Evolutionary conservation across 2,113 vertebrate species (phyloP).

Genomic region (Atrichornis clamosus): DNA sequence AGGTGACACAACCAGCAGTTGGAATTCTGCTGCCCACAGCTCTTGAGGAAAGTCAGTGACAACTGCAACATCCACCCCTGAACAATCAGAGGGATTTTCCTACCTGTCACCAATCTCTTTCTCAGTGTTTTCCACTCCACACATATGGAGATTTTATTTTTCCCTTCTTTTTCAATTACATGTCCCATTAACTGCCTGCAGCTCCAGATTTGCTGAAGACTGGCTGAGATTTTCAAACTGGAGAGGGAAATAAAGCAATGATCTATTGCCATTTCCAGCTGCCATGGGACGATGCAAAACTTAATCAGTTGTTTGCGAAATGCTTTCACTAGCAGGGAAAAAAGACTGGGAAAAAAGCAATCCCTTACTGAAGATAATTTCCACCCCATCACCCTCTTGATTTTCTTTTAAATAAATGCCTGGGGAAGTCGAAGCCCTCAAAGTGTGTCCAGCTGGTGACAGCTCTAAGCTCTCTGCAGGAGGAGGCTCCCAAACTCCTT

Average conservation of each 20-base stretch:
- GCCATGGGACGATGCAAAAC: neutral
- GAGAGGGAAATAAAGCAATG: neutral
- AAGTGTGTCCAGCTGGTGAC: neutral
- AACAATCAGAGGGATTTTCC: neutral
- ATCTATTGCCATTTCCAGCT: neutral
- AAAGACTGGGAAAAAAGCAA: neutral
- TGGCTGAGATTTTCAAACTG: neutral
- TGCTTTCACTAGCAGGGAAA: neutral
- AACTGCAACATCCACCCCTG: neutral
- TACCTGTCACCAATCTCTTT: neutral
- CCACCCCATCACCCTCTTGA: neutral
- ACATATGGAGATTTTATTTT: neutral
- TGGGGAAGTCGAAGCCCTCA: neutral
- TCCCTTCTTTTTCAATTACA: neutral
- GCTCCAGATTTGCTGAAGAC: neutral
- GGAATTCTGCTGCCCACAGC: neutral
- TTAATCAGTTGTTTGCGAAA: neutral
- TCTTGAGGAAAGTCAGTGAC: neutral
- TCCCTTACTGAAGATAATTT: neutral
- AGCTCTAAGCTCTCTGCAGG: neutral
- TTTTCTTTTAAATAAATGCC: neutral
- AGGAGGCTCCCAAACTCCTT: neutral
- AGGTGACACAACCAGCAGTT: neutral
- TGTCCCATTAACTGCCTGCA: neutral
- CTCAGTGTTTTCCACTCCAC: neutral